phyloP scores from a whole-genome alignment of 2,113 vertebrate species.

The Tyrannus savana region DNA sequence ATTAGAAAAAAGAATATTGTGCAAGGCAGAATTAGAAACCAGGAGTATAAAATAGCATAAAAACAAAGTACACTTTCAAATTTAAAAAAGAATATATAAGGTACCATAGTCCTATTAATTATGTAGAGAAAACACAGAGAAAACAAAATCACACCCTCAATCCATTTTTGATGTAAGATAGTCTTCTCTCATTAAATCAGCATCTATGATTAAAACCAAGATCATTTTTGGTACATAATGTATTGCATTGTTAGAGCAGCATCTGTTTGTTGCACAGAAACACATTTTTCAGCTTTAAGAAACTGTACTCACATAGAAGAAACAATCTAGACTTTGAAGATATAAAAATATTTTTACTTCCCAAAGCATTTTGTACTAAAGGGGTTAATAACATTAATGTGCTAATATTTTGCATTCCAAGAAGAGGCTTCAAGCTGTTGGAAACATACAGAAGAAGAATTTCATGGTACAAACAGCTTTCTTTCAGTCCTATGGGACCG shows the following conservation, averaged over 20 bases:
- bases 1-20: not conserved
- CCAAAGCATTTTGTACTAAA: conserved; percentile 56
- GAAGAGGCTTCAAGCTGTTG: conserved; percentile 55
- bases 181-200: conserved; percentile 96
- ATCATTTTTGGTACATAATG: conserved; percentile 97
- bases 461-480: conserved; percentile 58
- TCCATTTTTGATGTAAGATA: conserved; percentile 93
- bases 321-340: conserved; percentile 73
- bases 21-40: conserved; percentile 27
- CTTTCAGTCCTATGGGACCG: conserved; percentile 45
- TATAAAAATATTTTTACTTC: conserved; percentile 63
- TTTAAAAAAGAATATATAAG: conserved; percentile 58
- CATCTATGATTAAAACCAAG: conserved; percentile 96
- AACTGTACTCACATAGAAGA: conserved; percentile 89
- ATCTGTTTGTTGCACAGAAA: conserved; percentile 97
- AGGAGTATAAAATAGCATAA: conserved; percentile 58
- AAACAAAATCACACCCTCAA: conserved; percentile 93
- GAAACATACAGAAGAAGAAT: conserved; percentile 54
- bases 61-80: conserved; percentile 52
- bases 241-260: conserved; percentile 95
- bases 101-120: conserved; percentile 89
- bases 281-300: conserved; percentile 97
- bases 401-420: conserved; percentile 60
- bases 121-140: conserved; percentile 86
- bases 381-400: conserved; percentile 65